Evolutionary conservation across 1,140 invertebrate species (phyloP).

Genomic region (Nymphalis io): DNA sequence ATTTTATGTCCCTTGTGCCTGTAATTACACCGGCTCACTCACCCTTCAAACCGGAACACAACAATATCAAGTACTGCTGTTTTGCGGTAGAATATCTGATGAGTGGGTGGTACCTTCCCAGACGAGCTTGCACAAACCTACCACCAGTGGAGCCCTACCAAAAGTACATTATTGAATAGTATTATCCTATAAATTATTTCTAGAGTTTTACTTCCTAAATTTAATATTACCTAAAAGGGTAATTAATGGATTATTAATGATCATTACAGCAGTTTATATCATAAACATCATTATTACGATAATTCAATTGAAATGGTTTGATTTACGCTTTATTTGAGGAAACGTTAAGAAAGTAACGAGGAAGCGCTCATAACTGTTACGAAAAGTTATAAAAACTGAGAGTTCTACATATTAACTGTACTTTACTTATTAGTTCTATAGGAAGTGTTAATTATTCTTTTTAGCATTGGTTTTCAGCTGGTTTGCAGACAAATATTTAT

Average conservation of each 20-base stretch:
- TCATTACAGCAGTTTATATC: conserved; percentile 2
- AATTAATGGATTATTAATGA: neutral
- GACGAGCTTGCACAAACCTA: too few species aligned
- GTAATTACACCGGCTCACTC: too few species aligned
- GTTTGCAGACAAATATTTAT: too few species aligned
- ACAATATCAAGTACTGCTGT: too few species aligned
- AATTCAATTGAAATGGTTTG: neutral
- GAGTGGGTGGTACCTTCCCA: too few species aligned
- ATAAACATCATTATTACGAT: neutral
- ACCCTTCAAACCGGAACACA: too few species aligned
- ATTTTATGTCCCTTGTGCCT: too few species aligned
- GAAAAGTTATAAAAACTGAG: neutral
- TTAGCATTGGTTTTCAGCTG: too few species aligned
- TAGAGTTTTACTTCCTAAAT: neutral
- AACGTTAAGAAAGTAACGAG: neutral
- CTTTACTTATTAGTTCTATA: neutral
- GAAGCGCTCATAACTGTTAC: conserved; percentile 3
- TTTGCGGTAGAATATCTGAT: too few species aligned
- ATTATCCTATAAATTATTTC: neutral
- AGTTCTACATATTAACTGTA: neutral
- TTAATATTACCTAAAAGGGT: neutral
- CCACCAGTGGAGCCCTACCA: too few species aligned
- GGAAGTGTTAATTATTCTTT: too few species aligned
- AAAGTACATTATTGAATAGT: neutral
- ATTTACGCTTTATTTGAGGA: too few species aligned